Evolutionary conservation across 1,140 invertebrate species (phyloP), one percentile per base, ranked within the genome.

Genomic region (Hycleus phaleratus): DNA sequence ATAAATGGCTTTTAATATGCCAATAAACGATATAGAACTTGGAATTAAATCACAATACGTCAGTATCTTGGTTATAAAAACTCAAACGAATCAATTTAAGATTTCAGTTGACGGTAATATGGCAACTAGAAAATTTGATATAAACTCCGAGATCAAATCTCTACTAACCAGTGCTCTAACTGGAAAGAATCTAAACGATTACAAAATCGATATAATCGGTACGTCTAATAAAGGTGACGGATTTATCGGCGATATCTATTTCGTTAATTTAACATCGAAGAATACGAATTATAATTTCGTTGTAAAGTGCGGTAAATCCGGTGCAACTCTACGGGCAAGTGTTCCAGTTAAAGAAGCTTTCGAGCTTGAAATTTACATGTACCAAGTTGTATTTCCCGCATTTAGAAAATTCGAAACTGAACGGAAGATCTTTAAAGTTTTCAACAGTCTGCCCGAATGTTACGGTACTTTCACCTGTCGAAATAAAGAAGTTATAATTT

Each of bases 401-500:
- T 53, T 73, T 72, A 6, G 69, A 63, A 8, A 67, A 58, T 42
- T 26, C 11, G 7, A 61, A 38, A 11, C 71, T 76, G 53, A 64
- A 71, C 38, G 51, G 6, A 52, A 52, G 26, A 46, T 49, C 11
- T 11, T 42, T 24, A 52, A 54, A 38, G 47, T 45, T 2, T 71
- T 69, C 55, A 46, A 61, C 6, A 60, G 56, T 3, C 52, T 63
- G 24, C 57, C 70, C 73, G 4, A 55, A 71, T 18, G 71, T 75
- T 2, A 74, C 78, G 57, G 66, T 77, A 7, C 64, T 56, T 48
- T 54, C 4, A 57, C 43, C 8, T 71, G 76, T 46, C 65, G 73
- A 25, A 59, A 66, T 4, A 60, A 77, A 46, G 78, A 80, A 68
- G 68, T 76, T 18, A 74, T 81, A 4, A 64, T 82, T 32, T 64